phyloP scores from a whole-genome alignment of 2,113 vertebrate genomes.

The Psittacula cyanocephala region DNA sequence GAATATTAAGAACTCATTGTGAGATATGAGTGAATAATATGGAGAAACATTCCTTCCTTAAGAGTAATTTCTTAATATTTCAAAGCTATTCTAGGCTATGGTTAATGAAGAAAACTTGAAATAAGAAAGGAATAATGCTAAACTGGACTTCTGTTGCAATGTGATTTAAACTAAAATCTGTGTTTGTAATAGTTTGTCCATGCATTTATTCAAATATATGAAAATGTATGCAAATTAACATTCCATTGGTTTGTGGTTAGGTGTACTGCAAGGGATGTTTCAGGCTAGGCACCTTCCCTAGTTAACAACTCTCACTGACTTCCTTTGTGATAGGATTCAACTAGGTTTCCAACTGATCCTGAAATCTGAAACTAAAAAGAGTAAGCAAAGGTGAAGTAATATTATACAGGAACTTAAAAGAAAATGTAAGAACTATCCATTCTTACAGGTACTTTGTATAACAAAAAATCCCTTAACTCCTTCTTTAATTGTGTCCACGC shows the following conservation, averaged over 20 bases:
- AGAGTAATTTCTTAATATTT: not conserved
- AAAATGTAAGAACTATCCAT: not conserved
- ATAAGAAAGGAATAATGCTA: not conserved
- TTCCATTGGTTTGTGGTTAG: not conserved
- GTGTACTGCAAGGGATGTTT: not conserved
- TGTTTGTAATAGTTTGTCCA: not conserved
- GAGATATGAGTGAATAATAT: not conserved
- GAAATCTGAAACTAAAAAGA: not conserved
- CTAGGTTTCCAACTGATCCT: not conserved
- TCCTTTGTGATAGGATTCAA: not conserved
- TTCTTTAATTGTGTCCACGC: not conserved
- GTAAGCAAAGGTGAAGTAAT: not conserved
- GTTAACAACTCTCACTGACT: not conserved
- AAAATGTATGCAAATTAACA: slow-evolving; percentile 14
- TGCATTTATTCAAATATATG: slow-evolving; percentile 36
- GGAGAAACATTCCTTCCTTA: not conserved
- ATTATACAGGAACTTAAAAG: not conserved
- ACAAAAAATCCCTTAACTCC: not conserved
- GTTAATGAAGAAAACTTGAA: not conserved
- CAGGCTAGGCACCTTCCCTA: not conserved
- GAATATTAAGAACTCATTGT: not conserved
- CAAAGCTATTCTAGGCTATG: not conserved
- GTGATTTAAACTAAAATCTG: not conserved
- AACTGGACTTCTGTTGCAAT: not conserved
- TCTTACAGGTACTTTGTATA: not conserved